Percentiles rank a stretch among this genome's conserved stretches.
phyloP scores from a whole-genome alignment of 2,888 invertebrate species.

The Caenorhabditis becei region DNA sequence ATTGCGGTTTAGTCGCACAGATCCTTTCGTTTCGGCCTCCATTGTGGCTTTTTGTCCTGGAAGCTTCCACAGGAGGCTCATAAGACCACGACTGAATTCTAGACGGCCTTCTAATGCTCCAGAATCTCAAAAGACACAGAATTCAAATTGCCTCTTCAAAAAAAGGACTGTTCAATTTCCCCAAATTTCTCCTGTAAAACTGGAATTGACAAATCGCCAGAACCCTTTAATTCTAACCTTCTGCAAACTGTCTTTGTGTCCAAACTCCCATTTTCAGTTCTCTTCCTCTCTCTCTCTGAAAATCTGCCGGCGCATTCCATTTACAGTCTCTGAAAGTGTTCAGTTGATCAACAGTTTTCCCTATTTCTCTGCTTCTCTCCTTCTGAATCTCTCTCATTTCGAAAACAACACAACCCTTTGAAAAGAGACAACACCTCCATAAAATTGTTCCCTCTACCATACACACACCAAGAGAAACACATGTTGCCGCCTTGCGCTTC shows the following conservation, averaged over 20 bases:
- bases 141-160: too few relatives aligned
- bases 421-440: conserved; percentile 43
- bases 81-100: too few relatives aligned
- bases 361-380: neutral
- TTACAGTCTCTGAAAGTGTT: neutral
- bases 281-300: neutral
- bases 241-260: neutral
- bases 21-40: neutral
- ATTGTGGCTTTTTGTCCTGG: too few relatives aligned
- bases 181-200: too few relatives aligned
- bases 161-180: too few relatives aligned
- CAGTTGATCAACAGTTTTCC: too few relatives aligned
- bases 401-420: conserved; percentile 2
- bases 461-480: conserved; percentile 20
- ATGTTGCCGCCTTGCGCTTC: conserved; percentile 17
- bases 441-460: conserved; percentile 26
- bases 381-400: conserved; percentile 28
- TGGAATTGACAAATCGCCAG: too few relatives aligned
- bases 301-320: neutral
- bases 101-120: too few relatives aligned
- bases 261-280: conserved; percentile 2
- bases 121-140: too few relatives aligned
- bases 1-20: neutral
- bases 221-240: too few relatives aligned
- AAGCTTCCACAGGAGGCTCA: too few relatives aligned